Base-by-base conservation (phyloP, 1,140 invertebrate species). In the Harpegnathos saltator region DNA sequence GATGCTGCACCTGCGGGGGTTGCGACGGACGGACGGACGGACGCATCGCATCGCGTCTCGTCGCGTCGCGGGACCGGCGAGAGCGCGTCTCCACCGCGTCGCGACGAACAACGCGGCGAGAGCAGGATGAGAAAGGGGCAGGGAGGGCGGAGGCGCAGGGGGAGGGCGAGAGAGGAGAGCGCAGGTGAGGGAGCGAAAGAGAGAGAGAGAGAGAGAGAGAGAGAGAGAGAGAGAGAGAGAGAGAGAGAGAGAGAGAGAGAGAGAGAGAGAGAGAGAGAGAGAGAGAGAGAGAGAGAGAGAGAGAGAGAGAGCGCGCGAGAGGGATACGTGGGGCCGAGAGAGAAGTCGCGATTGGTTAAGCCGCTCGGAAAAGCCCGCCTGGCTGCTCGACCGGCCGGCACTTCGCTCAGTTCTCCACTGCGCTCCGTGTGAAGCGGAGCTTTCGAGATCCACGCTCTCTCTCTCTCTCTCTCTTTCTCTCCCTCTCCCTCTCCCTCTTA, bases 381-480 rank as follows among this genome's bases (percentile, higher is more conserved):
- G 87, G 85, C 65, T 83, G 83, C 86, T 86, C 89, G 86, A 85
- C 91, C 90, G 90, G 90, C 90, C 89, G 90, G 91, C 87, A 90
- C 86, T 85, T 87, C 63, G 87, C 85, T 92, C 90, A 92, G 91
- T 92, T 87, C 90, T 89, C 85, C 84, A 88, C 90, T 88, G 89
- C 85, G 86, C 87, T 91, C 84, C 86, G 88, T 89, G 83, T 85
- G 82, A 91, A 83, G 62, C 87, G 85, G 87, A 89, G 87, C 88
- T 89, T 89, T 86, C 66, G 82, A 65, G 63, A 69, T 33, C 61
- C 54, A 50, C 52, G 44, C 44, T 15, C 52, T 48, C 48, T 56
- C 14, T 11, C 33, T 73, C 59, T 62, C 15, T 52, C 38, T 48
- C 59, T 82, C 56, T 22, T 14, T 74, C 59, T 9, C 73, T 12